These are phyloP conservation scores for Apogon hyalosoma DNA, from an alignment of 2,797 vertebrate genomes.

Conservation along the genomic window DNA sequence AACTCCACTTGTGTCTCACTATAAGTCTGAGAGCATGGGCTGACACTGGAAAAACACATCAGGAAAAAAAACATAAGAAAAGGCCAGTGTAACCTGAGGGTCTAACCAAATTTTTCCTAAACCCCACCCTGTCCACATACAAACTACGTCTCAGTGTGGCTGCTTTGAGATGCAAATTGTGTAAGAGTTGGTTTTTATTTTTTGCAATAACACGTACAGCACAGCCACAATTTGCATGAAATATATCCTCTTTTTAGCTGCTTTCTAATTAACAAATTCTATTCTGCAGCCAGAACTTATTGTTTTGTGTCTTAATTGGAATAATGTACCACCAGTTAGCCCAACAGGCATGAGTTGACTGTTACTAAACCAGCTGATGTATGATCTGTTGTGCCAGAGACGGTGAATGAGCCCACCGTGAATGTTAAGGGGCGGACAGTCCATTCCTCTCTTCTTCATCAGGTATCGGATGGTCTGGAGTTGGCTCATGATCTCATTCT, in stretches of 20 bases:
- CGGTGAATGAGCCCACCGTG: conserved; percentile 71
- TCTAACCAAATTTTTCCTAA: neutral
- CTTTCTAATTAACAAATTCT: too few species aligned
- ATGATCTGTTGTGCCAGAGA: neutral
- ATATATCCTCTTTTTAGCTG: too few species aligned
- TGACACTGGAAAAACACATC: too few species aligned
- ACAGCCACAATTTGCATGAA: too few species aligned
- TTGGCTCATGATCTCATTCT: conserved; percentile 93
- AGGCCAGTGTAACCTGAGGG: too few species aligned
- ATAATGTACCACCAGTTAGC: neutral
- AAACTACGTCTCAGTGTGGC: conserved; percentile 6
- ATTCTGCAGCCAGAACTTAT: neutral
- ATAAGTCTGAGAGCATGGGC: too few species aligned
- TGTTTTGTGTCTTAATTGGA: neutral
- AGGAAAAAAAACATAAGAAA: too few species aligned
- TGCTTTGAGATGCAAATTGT: conserved; percentile 14
- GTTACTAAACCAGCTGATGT: neutral
- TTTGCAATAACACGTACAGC: too few species aligned
- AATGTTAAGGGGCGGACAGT: conserved; percentile 82
- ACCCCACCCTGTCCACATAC: conserved; percentile 18
- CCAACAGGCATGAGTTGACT: too few species aligned
- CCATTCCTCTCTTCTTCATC: conserved; percentile 94
- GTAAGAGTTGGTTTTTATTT: neutral
- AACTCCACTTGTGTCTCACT: too few species aligned
- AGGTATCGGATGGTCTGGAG: conserved; percentile 90